Evolutionary conservation across 2,797 vertebrate genomes (phyloP).

Genomic region (Poecilia gillii): DNA sequence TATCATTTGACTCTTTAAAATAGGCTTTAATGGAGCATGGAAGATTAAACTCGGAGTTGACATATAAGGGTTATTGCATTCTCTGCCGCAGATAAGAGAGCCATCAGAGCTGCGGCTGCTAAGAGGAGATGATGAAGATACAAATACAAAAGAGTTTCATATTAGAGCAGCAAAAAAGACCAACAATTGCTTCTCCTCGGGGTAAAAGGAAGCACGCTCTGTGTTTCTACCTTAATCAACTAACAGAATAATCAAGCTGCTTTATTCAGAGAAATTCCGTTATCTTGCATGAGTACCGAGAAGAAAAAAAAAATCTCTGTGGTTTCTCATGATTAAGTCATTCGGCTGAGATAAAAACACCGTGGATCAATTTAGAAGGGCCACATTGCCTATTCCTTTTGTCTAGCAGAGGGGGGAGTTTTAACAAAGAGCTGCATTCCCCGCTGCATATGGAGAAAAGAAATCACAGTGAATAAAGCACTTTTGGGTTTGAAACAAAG

Average conservation of each 20-base stretch:
- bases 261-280: constrained; percentile 44
- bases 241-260: constrained; percentile 46
- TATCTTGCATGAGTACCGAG: constrained; percentile 23
- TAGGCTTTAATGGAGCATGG: constrained; percentile 12
- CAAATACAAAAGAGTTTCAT: constrained; percentile 19
- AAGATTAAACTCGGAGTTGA: constrained; percentile 21
- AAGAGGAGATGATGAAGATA: constrained; percentile 19
- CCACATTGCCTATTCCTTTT: constrained; percentile 64
- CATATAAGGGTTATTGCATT: constrained; percentile 13
- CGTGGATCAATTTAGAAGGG: constrained; percentile 41
- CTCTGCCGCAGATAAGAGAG: constrained; percentile 18
- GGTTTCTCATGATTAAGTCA: constrained; percentile 66
- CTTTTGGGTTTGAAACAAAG: constrained; percentile 46
- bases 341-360: constrained; percentile 47
- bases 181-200: constrained; percentile 20
- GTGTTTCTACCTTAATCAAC: constrained; percentile 31
- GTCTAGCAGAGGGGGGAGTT: constrained; percentile 63
- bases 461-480: constrained; percentile 63
- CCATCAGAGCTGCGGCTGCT: constrained; percentile 16
- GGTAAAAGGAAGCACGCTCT: constrained; percentile 25
- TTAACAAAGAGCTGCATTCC: constrained; percentile 53
- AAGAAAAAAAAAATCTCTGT: constrained; percentile 1
- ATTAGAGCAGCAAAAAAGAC: constrained; percentile 28
- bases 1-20: constrained; percentile 27
- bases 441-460: constrained; percentile 54